These are phyloP conservation scores for Scaptodrosophila lebanonensis DNA, from an alignment of 1,140 invertebrate genomes.

Conservation along the genomic window DNA sequence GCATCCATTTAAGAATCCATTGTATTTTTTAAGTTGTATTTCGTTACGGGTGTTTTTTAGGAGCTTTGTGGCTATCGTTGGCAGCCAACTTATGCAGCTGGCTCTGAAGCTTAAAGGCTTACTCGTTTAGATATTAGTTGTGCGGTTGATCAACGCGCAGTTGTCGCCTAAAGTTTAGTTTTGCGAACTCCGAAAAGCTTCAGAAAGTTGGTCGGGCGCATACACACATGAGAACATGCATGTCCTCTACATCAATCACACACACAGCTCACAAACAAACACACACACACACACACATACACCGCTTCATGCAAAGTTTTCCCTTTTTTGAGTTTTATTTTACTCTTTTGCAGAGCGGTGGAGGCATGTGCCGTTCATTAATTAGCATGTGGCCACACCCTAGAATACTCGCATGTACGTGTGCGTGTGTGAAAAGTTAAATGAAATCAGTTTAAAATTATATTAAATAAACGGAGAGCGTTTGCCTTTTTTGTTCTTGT, in stretches of 20 bases:
- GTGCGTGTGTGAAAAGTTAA: slow-evolving; percentile 40
- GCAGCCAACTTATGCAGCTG: too few relatives aligned
- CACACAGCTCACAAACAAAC: slow-evolving; percentile 9
- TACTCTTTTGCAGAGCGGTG: neutral
- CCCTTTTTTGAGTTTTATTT: slow-evolving; percentile 1
- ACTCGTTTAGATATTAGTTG: too few relatives aligned
- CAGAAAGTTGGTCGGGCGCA: slow-evolving; percentile 16
- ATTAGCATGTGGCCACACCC: slow-evolving; percentile 67
- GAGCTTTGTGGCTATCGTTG: too few relatives aligned
- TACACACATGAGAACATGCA: too few relatives aligned
- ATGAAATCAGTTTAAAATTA: slow-evolving; percentile 62
- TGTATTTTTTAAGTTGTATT: too few relatives aligned
- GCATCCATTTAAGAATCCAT: too few relatives aligned
- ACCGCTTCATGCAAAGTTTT: slow-evolving; percentile 36
- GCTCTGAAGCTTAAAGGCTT: too few relatives aligned
- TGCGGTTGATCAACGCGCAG: too few relatives aligned
- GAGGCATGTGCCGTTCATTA: slow-evolving; percentile 50
- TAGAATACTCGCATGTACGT: slow-evolving; percentile 21
- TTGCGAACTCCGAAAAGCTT: slow-evolving; percentile 20
- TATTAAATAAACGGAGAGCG: slow-evolving; percentile 23
- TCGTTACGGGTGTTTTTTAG: too few relatives aligned
- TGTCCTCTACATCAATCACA: too few relatives aligned
- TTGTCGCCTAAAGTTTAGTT: too few relatives aligned
- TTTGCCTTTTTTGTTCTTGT: slow-evolving; percentile 29
- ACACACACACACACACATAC: slow-evolving; percentile 1